phyloP scores from a whole-genome alignment of 1,140 invertebrate genomes.

The Tachypleus tridentatus region DNA sequence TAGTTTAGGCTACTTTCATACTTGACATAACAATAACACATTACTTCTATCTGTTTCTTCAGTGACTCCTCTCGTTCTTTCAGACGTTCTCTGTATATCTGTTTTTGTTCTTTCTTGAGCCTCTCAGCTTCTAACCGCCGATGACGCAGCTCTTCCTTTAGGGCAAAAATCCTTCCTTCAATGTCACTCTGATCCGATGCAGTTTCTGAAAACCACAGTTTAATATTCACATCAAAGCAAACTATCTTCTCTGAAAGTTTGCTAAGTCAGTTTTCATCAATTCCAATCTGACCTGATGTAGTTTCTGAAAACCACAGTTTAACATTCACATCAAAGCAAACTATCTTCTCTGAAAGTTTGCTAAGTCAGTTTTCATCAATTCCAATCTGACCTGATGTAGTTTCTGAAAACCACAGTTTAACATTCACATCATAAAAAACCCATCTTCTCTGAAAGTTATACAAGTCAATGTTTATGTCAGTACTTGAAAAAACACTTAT shows the following conservation, averaged over 20 bases:
- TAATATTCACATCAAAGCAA: neutral
- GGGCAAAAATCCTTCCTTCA: slow-evolving; percentile 39
- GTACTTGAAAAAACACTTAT: too few relatives aligned
- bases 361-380: slow-evolving; percentile 31
- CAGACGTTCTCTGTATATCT: slow-evolving; percentile 36
- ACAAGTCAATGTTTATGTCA: slow-evolving; percentile 25
- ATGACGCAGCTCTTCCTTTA: slow-evolving; percentile 39
- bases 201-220: slow-evolving; percentile 34
- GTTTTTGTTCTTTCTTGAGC: slow-evolving; percentile 37
- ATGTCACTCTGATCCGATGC: slow-evolving; percentile 42
- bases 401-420: slow-evolving; percentile 32
- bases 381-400: slow-evolving; percentile 42
- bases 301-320: slow-evolving; percentile 34
- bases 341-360: too few relatives aligned
- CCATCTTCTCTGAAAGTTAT: too few relatives aligned
- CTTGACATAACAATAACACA: neutral
- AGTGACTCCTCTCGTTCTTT: slow-evolving; percentile 41
- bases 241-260: too few relatives aligned
- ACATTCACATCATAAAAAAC: neutral
- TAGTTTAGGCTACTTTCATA: neutral
- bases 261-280: slow-evolving; percentile 30
- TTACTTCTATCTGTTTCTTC: slow-evolving; percentile 42
- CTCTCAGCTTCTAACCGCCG: slow-evolving; percentile 39
- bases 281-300: slow-evolving; percentile 41
- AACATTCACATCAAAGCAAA: neutral